phyloP scores from a whole-genome alignment of 2,113 vertebrate species.

The Hucho hucho region DNA sequence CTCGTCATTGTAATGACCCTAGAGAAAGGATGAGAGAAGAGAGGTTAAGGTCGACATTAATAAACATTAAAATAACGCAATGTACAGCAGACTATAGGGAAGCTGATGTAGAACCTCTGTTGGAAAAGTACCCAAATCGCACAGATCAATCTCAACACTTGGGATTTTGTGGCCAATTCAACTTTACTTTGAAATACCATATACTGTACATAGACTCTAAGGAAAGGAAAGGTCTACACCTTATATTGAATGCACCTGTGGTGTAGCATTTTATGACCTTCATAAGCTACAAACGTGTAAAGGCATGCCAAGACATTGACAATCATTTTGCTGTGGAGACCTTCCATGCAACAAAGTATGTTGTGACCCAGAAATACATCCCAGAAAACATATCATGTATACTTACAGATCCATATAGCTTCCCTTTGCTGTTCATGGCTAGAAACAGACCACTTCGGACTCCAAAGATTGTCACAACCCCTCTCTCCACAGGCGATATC shows the following conservation, averaged over 20 bases:
- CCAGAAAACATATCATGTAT: conserved; percentile 1
- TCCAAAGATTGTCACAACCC: conserved; percentile 90
- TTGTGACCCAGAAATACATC: not conserved
- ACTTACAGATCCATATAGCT: conserved; percentile 95
- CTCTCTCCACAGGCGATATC: conserved; percentile 90
- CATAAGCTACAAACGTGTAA: not conserved
- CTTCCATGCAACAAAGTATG: not conserved
- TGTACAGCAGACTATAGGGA: not conserved
- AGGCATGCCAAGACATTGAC: not conserved
- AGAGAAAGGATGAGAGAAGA: conserved; percentile 10
- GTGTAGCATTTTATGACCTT: not conserved
- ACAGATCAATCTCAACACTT: too few relatives aligned
- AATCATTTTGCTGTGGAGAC: not conserved
- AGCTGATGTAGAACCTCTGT: not conserved
- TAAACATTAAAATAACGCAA: not conserved
- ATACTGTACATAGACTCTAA: not conserved
- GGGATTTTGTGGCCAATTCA: not conserved
- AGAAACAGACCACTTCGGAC: conserved; percentile 87
- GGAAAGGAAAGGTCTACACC: not conserved
- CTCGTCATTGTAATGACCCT: conserved; percentile 86
- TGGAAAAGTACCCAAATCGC: not conserved
- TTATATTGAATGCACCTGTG: not conserved
- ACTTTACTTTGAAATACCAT: not conserved
- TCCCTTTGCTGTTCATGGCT: conserved; percentile 91
- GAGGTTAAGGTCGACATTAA: not conserved